Evolutionary conservation across 1,140 invertebrate species (phyloP).

Genomic region (Dendrolimus punctatus): DNA sequence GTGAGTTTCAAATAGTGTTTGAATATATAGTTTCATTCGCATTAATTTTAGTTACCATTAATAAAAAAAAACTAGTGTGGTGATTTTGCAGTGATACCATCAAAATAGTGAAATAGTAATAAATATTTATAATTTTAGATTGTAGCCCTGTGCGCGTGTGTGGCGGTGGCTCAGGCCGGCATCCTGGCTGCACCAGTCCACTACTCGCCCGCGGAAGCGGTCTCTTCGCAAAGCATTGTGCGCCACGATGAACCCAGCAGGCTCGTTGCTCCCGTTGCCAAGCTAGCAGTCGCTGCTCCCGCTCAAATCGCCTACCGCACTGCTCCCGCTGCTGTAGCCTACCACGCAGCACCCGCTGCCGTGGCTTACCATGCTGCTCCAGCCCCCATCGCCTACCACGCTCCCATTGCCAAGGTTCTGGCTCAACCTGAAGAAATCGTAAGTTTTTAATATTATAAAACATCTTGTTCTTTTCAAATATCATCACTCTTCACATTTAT

Average conservation of each 20-base stretch:
- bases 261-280: constrained; percentile 4
- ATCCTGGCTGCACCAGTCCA: constrained; percentile 31
- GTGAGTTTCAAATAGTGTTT: constrained; percentile 12
- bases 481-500: not conserved
- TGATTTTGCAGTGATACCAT: too few relatives aligned
- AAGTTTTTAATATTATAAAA: constrained; percentile 3
- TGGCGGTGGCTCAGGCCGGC: constrained; percentile 40
- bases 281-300: constrained; percentile 4
- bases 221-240: constrained; percentile 25
- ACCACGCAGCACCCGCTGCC: constrained; percentile 21
- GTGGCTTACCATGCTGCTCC: constrained; percentile 22
- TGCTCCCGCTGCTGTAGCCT: constrained; percentile 13
- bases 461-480: not conserved
- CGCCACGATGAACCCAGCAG: constrained; percentile 10
- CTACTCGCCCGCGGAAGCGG: constrained; percentile 28
- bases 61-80: too few relatives aligned
- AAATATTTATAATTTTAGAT: constrained; percentile 25
- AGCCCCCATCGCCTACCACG: constrained; percentile 18
- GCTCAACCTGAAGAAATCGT: constrained; percentile 26
- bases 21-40: too few relatives aligned
- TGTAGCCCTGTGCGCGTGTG: constrained; percentile 34
- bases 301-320: constrained; percentile 8
- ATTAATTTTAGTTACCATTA: too few relatives aligned
- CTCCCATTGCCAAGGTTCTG: constrained; percentile 22
- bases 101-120: not conserved